Evolutionary conservation across 2,797 vertebrate species (phyloP), one percentile per base, ranked within the genome.

Genomic region (Octomys mimax): DNA sequence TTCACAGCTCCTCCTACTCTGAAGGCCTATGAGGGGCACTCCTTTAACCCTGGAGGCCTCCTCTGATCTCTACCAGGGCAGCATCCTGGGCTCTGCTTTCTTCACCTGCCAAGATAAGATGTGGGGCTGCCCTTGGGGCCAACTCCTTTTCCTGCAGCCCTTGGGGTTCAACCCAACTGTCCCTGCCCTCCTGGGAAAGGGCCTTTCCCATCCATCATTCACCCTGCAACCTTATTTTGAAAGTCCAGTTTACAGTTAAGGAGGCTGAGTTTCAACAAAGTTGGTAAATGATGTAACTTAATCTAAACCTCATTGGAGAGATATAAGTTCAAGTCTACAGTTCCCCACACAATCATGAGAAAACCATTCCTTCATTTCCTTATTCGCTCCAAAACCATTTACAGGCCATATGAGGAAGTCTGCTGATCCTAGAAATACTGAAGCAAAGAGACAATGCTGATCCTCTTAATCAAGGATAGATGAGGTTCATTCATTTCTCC

Each of bases 161-260:
- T 36, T 52, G 0, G 1, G 16, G 79, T 46, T 77, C 71, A 46
- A 22, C 28, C 16, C 62, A 54, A 12, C 0, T 14, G 2, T 12
- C 52, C 33, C 9, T 33, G 49, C 42, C 22, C 12, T 3, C 26
- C 42, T 49, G 6, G 1, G 42, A 73, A 24, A 88, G 54, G 54
- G 79, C 77, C 36, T 33, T 83, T 80, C 31, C 7, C 8, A 18
- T 39, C 46, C 8, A 5, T 59, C 39, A 46, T 39, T 77, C 28
- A 64, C 8, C 57, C 24, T 46, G 71, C n/a, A 68, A 49, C 12
- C 6, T n/a, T 28, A 70, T 61, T 79, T 87, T 61, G 73, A 80
- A 92, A 81, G 11, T 42, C 33, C 11, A 33, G 42, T 84, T 95
- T 78, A 86, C 61, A 75, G 52, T 75, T 19, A 70, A 92, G 59